Conservation (phyloP, 2,797 vertebrate species). For the Triplophysa yarkandensis region DNA sequence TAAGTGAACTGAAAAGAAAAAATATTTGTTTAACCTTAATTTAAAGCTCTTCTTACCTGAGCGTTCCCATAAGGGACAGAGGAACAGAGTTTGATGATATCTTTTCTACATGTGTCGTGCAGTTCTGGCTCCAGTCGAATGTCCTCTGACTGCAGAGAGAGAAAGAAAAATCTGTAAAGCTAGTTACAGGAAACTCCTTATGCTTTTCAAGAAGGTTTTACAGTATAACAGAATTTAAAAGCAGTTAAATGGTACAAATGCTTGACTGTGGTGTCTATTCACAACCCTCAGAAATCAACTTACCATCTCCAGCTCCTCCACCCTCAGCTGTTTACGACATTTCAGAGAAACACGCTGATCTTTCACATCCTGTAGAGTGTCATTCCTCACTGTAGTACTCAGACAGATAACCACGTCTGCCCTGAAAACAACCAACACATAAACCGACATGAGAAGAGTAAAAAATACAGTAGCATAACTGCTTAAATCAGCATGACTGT, state of each 20-base stretch:
- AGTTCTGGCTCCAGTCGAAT: constrained; percentile 97
- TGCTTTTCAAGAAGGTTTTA: too few species aligned
- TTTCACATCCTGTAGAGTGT: constrained; percentile 86
- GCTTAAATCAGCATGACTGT: too few species aligned
- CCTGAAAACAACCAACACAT: constrained; percentile 62
- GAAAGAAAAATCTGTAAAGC: not conserved
- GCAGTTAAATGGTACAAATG: not conserved
- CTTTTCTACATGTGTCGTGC: constrained; percentile 88
- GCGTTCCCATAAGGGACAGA: constrained; percentile 91
- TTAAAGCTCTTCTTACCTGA: constrained; percentile 80
- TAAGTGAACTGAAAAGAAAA: not conserved
- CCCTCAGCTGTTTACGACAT: constrained; percentile 86
- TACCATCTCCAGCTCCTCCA: constrained; percentile 90
- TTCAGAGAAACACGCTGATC: constrained; percentile 87
- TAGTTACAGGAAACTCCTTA: too few species aligned
- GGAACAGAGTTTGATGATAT: constrained; percentile 87
- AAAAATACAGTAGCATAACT: not conserved
- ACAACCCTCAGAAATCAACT: constrained; percentile 36
- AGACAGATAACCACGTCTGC: constrained; percentile 89
- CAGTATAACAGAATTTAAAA: too few species aligned
- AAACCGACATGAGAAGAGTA: constrained; percentile 3
- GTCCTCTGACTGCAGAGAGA: constrained; percentile 81
- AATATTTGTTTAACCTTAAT: not conserved
- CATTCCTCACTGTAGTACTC: constrained; percentile 87
- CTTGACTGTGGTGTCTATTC: not conserved